Conservation (phyloP, 35 echinoderm and acorn worm genomes). For the Heliocidaris tuberculata region DNA sequence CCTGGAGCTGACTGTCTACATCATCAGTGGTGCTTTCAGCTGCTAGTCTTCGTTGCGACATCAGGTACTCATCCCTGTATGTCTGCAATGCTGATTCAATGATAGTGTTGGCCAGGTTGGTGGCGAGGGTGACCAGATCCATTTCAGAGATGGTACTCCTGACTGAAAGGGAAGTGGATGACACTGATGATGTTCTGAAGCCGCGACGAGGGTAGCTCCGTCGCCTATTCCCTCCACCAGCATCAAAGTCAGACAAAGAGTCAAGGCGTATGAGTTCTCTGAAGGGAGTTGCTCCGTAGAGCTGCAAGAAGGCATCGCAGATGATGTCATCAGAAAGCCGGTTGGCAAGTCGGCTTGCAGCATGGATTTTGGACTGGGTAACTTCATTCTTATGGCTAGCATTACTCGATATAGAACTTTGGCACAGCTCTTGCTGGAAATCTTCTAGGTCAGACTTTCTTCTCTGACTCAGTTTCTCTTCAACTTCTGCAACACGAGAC, state of each 20-base stretch:
- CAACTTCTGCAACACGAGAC: slow-evolving; percentile 53
- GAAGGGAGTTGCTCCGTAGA: slow-evolving; percentile 50
- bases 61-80: slow-evolving; percentile 63
- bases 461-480: slow-evolving; percentile 48
- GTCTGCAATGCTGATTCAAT: slow-evolving; percentile 77
- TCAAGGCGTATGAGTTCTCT: slow-evolving; percentile 34
- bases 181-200: slow-evolving; percentile 43
- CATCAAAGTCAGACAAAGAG: slow-evolving; percentile 27
- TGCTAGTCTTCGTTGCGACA: neutral
- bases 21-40: neutral
- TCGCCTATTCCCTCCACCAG: slow-evolving; percentile 2
- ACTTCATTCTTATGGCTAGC: neutral
- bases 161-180: neutral
- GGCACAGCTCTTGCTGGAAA: slow-evolving; percentile 68
- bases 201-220: neutral
- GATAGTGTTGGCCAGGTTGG: slow-evolving; percentile 82
- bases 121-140: slow-evolving; percentile 73
- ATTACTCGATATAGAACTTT: slow-evolving; percentile 28
- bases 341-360: slow-evolving; percentile 40
- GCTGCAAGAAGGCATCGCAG: slow-evolving; percentile 60
- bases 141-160: slow-evolving; percentile 58
- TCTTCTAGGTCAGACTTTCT: slow-evolving; percentile 80
- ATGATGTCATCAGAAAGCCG: slow-evolving; percentile 48
- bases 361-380: slow-evolving; percentile 6
- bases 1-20: slow-evolving; percentile 14